Base-by-base conservation (phyloP, 2,888 invertebrate genomes). In the Himalopsyche anomala region DNA sequence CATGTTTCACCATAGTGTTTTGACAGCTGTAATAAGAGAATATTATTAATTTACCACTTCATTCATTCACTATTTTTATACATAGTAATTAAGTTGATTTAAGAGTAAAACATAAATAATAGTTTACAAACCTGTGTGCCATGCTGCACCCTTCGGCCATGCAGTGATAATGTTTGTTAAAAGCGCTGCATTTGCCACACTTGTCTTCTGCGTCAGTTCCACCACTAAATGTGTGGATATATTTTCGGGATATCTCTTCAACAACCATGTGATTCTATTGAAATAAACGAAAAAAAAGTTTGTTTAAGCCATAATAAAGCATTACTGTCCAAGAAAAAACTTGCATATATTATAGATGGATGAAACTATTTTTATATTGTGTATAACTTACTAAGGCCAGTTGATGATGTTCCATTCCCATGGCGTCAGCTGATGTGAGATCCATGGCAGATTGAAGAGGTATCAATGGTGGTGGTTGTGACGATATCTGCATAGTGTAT, bases 151-250 rank as follows among this genome's bases (percentile, higher is more conserved):
- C 94, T 89, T 96, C 96, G 11, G 96, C 95, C 88, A 95, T 94
- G 91, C 98, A 98, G 90, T 98, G 98, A 91, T 96, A 97, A 90
- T 98, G 98, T 88, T 98, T 98, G 89, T 96, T 95, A 89, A 95
- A 95, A 36, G 95, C 93, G 87, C 95, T 94, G 90, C 93, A 93
- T 90, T 93, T 93, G 84, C 89, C 90, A 89, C 93, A 93, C 89
- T 94, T 94, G 87, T 94, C 94, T 36, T 94, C 94, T 1, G 93
- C 92, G n/a, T 93, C 92, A 87, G 92, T 93, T 36, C 91, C 92
- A 51, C 92, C 94, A 82, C 90, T 92, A 89, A 92, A 93, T 0
- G 92, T 93, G 86, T 93, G 93, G 51, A 93, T 91, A 86, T 92
- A 93, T 89, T 93, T 93, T 9, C 93, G 91, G 3, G 94, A 92